Evolutionary conservation across 2,113 vertebrate species (phyloP), one percentile per base, ranked within the genome.

Genomic region (Aptenodytes patagonicus): DNA sequence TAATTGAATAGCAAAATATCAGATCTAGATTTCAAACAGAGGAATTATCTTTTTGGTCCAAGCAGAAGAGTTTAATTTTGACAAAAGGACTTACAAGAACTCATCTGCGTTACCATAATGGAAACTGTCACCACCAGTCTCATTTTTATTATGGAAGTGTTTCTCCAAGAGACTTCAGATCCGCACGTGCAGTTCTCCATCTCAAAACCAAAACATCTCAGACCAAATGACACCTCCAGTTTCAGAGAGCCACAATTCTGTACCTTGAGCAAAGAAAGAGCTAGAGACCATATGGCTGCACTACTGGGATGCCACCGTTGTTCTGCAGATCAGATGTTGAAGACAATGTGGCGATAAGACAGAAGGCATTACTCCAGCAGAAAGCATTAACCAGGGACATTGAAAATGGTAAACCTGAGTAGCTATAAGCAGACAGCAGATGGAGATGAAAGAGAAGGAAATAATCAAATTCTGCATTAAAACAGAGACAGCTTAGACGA

Each of bases 1-100:
- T 72, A 89, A 95, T 42, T 71, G 51, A 92, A 87, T 75, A 93
- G 26, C 10, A 51, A 71, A 93, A 75, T 82, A 94, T 68, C 61
- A 76, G 40, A 87, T 82, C n/a, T 22, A 64, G 29, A 54, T 40
- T 84, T 89, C 87, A 94, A 89, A 65, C 52, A 69, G 46, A 91
- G 24, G 66, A 90, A 79, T 69, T 17, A 10, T 40, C 32, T 75
- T 93, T 80, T 25, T 6, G 17, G 69, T 29, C 42, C 51, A 73
- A 86, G 58, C 46, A 46, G 51, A 95, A 73, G 40, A 72, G 29
- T 68, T 94, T 91, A 80, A 88, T 80, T 96, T 94, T 77, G 60
- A 69, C 82, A 85, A 78, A 88, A 87, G 18, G n/a, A 70, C 36
- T 85, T 82, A 8, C 20, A 89, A 70, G 58, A 83, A 62, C 38